These are phyloP conservation scores for Dolomedes plantarius DNA, from an alignment of 2,888 invertebrate genomes.

Conservation along the genomic window DNA sequence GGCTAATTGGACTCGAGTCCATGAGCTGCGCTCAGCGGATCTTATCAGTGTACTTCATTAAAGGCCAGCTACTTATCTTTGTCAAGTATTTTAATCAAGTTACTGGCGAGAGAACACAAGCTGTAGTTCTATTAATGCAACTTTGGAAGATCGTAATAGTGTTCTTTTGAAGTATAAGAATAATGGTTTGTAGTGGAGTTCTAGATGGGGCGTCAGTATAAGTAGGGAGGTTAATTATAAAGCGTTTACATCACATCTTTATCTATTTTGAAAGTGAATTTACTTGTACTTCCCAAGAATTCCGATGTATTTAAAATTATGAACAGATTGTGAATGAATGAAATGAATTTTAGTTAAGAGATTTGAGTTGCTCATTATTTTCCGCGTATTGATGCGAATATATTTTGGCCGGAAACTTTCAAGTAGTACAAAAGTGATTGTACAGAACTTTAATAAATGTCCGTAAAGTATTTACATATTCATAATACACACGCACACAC, in stretches of 20 bases:
- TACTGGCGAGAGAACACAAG: conserved; percentile 48
- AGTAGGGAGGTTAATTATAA: conserved; percentile 53
- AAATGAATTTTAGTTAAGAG: no score
- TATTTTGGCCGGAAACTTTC: no score
- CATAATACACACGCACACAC: no score
- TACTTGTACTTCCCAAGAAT: conserved; percentile 33
- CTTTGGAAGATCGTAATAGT: conserved; percentile 57
- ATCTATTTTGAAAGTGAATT: conserved; percentile 23
- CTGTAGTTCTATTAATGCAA: conserved; percentile 58
- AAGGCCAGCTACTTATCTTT: conserved; percentile 68
- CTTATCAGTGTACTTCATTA: conserved; percentile 65
- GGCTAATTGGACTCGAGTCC: conserved; percentile 59
- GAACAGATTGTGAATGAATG: not conserved
- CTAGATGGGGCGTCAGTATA: conserved; percentile 14
- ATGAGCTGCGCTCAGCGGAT: conserved; percentile 28
- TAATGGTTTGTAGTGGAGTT: conserved; percentile 51
- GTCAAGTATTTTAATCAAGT: conserved; percentile 71
- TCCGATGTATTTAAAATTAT: conserved; percentile 8
- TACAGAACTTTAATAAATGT: no score
- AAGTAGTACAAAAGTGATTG: no score
- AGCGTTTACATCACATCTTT: conserved; percentile 12
- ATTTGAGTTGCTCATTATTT: no score
- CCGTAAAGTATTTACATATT: no score
- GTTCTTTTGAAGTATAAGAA: conserved; percentile 54
- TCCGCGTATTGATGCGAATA: no score